Conservation (phyloP, 23 tunicate species). For the Phallusia fumigata region DNA sequence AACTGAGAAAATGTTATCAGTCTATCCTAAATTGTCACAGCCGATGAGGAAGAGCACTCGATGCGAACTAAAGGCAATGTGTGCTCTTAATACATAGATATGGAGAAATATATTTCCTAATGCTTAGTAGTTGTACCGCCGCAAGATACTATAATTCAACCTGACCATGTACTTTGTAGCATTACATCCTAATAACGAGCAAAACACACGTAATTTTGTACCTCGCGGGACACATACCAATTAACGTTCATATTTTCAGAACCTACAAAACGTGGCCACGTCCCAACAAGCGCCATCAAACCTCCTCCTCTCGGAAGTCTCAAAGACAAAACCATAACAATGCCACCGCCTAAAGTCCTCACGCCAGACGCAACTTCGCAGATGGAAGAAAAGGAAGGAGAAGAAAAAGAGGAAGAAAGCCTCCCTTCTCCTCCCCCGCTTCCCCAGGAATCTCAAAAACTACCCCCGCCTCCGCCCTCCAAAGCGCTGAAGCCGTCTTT, state of each 20-base stretch:
- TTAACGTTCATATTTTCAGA: conserved; percentile 17
- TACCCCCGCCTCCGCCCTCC: conserved; percentile 23
- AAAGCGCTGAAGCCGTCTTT: conserved; percentile 22
- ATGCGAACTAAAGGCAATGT: no score
- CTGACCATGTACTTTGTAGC: no score
- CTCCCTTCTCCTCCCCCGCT: conserved; percentile 6
- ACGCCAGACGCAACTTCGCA: background rate
- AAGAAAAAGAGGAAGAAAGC: background rate
- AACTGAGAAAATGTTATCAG: no score
- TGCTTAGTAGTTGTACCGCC: no score
- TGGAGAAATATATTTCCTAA: no score
- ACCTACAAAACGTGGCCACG: conserved; percentile 54
- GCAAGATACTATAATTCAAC: no score
- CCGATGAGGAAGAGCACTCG: no score
- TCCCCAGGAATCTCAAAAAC: background rate
- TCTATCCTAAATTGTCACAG: no score
- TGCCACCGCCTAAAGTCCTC: background rate
- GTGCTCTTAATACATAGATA: no score
- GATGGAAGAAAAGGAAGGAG: background rate
- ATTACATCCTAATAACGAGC: no score
- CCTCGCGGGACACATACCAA: no score
- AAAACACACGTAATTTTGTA: no score
- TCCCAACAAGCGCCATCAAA: conserved; percentile 40
- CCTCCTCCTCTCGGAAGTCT: conserved; percentile 38
- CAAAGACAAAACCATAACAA: conserved; percentile 5